Base-by-base conservation (phyloP, 1,140 invertebrate species). In the Cryptotermes secundus region DNA sequence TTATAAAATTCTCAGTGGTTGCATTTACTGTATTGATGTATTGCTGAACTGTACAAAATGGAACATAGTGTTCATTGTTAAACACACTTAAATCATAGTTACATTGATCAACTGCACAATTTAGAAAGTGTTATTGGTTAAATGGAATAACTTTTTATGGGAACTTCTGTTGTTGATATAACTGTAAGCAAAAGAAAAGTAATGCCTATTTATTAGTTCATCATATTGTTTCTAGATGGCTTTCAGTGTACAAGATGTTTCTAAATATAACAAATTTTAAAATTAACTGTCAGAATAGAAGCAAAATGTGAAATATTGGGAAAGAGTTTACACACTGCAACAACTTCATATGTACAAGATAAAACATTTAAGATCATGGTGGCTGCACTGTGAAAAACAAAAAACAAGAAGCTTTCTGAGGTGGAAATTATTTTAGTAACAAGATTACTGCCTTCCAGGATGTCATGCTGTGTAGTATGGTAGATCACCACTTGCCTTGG, bases 71-170 rank as follows among this genome's bases (percentile, higher is more conserved):
- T 31, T 72, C 59, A 72, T 72, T 72, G 31, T n/a, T 72, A 72
- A n/a, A 31, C 59, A 72, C 59, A 72, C n/a, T n/a, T 31, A 14
- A n/a, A 72, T n/a, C n/a, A 72, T 31, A 72, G 2, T 3, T 31
- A 10, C 14, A 26, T 72, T 72, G 59, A 72, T 72, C 26, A 31
- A 31, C 1, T 72, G n/a, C 59, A 72, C 59, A 72, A n/a, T 72
- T 72, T 72, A 72, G 59, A 72, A 72, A 72, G n/a, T 72, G n/a
- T 72, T 72, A 72, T 31, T 72, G 59, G 3, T 72, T 72, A 72
- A 72, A 31, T 72, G 59, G 59, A 9, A 72, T 72, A 72, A 31
- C 7, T 72, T 72, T 72, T 72, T 31, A 72, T 31, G 59, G 26
- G 14, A 72, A 72, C 7, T 72, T 72, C n/a, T 72, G 59, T 72